Evolutionary conservation across 2,797 vertebrate genomes (phyloP).

Genomic region (Gallirallus australis): DNA sequence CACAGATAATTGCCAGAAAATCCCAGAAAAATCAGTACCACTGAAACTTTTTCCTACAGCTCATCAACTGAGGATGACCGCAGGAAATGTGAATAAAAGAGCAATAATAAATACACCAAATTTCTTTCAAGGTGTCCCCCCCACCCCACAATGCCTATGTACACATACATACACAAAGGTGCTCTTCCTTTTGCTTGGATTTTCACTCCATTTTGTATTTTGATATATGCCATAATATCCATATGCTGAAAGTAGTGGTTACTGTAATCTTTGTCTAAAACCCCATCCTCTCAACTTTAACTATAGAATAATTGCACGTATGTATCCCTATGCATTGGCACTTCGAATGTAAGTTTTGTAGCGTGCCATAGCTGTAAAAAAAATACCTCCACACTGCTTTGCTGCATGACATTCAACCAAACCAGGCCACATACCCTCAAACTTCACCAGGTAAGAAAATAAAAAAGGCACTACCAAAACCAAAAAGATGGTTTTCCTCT

Average conservation of each 20-base stretch:
- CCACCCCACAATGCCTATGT: background rate
- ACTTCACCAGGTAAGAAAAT: background rate
- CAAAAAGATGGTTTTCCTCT: background rate
- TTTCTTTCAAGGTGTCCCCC: background rate
- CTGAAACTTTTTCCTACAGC: background rate
- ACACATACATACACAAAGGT: background rate
- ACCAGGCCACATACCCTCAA: background rate
- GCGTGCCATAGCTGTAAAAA: background rate
- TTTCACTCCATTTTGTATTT: background rate
- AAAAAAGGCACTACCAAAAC: background rate
- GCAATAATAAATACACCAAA: background rate
- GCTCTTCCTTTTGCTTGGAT: background rate
- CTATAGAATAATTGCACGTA: background rate
- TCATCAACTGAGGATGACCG: background rate
- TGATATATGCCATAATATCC: background rate
- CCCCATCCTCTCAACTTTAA: background rate
- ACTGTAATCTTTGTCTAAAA: background rate
- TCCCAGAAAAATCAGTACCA: background rate
- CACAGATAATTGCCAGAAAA: background rate
- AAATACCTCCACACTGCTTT: background rate
- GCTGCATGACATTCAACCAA: background rate
- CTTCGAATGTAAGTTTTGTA: background rate
- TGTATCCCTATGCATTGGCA: background rate
- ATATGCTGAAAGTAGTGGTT: background rate
- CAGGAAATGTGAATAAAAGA: background rate